These are phyloP conservation scores for Copsychus sechellarum DNA, from an alignment of 2,113 vertebrate species.

Conservation along the genomic window DNA sequence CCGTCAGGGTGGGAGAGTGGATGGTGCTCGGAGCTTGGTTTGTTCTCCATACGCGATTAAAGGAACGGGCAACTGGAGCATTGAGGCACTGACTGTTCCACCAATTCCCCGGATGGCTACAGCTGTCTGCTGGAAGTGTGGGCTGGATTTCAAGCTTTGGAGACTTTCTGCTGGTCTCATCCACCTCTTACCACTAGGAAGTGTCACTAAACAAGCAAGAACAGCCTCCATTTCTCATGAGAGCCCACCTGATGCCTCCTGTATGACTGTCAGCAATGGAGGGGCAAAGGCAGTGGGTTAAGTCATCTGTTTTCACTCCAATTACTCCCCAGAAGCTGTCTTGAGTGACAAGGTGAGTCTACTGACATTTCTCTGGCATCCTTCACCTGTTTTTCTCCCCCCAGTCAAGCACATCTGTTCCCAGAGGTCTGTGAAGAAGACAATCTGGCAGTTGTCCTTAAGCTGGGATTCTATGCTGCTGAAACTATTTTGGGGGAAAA, in stretches of 20 bases:
- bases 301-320: not conserved
- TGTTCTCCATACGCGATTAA: rapidly evolving
- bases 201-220: not conserved
- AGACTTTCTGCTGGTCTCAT: not conserved
- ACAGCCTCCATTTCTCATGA: not conserved
- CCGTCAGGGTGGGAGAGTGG: not conserved
- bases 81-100: not conserved
- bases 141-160: not conserved
- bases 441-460: not conserved
- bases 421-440: not conserved
- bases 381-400: not conserved
- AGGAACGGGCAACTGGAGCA: rapidly evolving
- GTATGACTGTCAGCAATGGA: not conserved
- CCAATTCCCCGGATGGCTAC: not conserved
- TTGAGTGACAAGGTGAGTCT: not conserved
- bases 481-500: not conserved
- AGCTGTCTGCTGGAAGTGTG: not conserved
- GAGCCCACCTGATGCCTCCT: rapidly evolving
- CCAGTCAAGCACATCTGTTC: not conserved
- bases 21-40: not conserved
- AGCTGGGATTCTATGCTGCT: rapidly evolving
- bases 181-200: not conserved
- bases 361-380: not conserved
- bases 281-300: not conserved
- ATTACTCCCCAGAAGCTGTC: not conserved